These are phyloP conservation scores for Uria lomvia DNA, from an alignment of 2,113 vertebrate species.

Conservation along the genomic window DNA sequence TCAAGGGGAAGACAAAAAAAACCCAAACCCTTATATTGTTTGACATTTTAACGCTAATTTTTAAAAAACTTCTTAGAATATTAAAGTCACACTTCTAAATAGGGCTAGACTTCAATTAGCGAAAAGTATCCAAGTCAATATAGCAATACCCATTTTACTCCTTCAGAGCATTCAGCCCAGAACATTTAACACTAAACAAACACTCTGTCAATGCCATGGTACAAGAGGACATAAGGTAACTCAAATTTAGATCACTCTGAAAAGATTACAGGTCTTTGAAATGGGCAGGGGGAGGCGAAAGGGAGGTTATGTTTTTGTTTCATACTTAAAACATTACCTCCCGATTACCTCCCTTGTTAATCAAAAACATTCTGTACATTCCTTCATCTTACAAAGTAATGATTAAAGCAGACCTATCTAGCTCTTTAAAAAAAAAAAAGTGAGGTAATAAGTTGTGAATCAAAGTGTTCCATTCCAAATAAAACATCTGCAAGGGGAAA, in stretches of 20 bases:
- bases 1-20: not conserved
- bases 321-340: slow-evolving; percentile 60
- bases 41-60: not conserved
- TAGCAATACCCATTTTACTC: not conserved
- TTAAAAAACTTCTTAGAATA: not conserved
- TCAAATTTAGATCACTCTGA: slow-evolving; percentile 38
- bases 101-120: not conserved
- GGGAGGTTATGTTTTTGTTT: slow-evolving; percentile 60
- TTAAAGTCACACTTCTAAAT: not conserved
- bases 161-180: not conserved
- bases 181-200: slow-evolving; percentile 30
- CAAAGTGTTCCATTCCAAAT: slow-evolving; percentile 42
- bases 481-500: slow-evolving; percentile 42
- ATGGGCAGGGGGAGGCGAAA: not conserved
- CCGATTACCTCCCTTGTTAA: slow-evolving; percentile 42
- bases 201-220: not conserved
- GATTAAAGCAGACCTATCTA: slow-evolving; percentile 44
- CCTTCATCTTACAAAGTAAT: slow-evolving; percentile 50
- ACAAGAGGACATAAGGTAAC: not conserved
- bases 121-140: not conserved
- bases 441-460: slow-evolving; percentile 36
- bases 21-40: not conserved
- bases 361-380: slow-evolving; percentile 68
- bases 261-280: slow-evolving; percentile 30
- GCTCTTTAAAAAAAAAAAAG: not conserved